Conservation (phyloP, 2,797 vertebrate species). For the Ambastaia sidthimunki region DNA sequence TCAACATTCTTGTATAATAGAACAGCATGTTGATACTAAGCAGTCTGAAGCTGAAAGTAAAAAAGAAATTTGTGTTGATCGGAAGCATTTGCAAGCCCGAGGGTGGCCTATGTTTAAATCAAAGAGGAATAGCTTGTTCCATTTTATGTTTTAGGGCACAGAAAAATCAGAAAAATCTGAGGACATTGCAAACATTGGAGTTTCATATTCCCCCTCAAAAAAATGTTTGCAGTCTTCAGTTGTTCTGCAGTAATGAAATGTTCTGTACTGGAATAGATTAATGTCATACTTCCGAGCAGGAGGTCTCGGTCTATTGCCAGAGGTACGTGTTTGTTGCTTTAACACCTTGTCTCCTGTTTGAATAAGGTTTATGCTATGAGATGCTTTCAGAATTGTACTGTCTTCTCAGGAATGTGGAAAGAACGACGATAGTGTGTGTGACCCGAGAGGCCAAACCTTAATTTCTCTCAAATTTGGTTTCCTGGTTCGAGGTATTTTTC, state of each 20-base stretch:
- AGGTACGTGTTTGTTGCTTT: constrained; percentile 26
- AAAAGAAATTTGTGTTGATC: not conserved
- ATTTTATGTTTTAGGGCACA: not conserved
- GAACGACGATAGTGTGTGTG: not conserved
- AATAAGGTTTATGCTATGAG: constrained; percentile 20
- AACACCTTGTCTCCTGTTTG: constrained; percentile 17
- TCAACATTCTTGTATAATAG: not conserved
- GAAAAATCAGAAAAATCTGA: not conserved
- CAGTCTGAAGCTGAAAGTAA: not conserved
- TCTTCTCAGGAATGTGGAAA: not conserved
- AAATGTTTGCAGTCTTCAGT: constrained; percentile 5
- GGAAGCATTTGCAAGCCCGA: not conserved
- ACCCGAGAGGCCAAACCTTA: not conserved
- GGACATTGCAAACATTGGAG: not conserved
- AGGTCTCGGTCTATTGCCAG: constrained; percentile 25
- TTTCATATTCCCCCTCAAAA: too few species aligned
- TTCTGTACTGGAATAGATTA: constrained; percentile 24
- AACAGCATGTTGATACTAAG: not conserved
- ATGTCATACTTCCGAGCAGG: constrained; percentile 5
- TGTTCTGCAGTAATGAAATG: constrained; percentile 27
- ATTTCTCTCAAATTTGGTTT: not conserved
- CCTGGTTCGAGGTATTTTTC: not conserved
- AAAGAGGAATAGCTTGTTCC: not conserved
- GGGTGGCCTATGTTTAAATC: not conserved
- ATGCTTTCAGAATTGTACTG: not conserved